phyloP scores from a whole-genome alignment of 37 sponge, comb jelly and placozoan species.

The Aphrocallistes beatrix region DNA sequence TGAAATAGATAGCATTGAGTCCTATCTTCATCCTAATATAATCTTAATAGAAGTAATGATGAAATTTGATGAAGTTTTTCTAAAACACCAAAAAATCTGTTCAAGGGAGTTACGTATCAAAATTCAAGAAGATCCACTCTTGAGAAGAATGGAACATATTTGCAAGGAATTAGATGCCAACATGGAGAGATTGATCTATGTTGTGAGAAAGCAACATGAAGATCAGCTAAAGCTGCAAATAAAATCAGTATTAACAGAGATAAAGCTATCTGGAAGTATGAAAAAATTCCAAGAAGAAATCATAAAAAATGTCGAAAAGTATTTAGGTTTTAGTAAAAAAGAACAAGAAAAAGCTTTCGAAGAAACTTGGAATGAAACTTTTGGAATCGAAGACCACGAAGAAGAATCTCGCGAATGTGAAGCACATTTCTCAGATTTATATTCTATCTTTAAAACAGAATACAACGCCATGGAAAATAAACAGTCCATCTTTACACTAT shows the following conservation, averaged over 20 bases:
- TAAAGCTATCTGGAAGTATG: not conserved
- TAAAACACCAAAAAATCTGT: not conserved
- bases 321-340: not conserved
- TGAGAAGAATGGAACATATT: not conserved
- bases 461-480: too few species aligned
- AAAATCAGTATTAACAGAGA: not conserved
- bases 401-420: too few species aligned
- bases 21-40: not conserved
- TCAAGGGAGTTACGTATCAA: not conserved
- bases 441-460: too few species aligned
- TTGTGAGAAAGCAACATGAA: not conserved
- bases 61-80: not conserved
- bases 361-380: not conserved
- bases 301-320: conserved; percentile 2
- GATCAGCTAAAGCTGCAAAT: not conserved
- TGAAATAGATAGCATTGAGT: not conserved
- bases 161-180: not conserved
- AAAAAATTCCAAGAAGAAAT: not conserved
- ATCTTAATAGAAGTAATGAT: not conserved
- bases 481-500: too few species aligned
- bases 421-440: too few species aligned
- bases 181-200: not conserved
- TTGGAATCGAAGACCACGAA: not conserved
- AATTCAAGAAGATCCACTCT: not conserved
- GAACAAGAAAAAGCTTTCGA: not conserved